phyloP scores from a whole-genome alignment of 2,888 invertebrate species.

The Lycophotia porphyrea region DNA sequence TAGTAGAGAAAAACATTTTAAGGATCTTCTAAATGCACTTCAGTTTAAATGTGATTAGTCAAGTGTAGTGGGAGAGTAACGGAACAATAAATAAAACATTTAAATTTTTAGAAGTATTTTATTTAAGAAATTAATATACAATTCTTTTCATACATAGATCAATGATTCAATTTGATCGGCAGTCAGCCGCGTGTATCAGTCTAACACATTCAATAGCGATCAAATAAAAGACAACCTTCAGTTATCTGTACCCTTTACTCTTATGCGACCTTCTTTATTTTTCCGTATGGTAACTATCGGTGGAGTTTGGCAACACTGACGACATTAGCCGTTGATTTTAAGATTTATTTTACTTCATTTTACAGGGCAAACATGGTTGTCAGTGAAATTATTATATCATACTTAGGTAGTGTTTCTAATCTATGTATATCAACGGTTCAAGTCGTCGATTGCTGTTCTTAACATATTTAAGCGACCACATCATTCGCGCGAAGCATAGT shows the following conservation, averaged over 20 bases:
- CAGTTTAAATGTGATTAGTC: background rate
- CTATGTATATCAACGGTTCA: constrained; percentile 32
- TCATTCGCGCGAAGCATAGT: constrained; percentile 47
- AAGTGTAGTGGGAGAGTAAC: background rate
- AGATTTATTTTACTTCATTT: constrained; percentile 3
- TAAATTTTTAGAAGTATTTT: constrained; percentile 84
- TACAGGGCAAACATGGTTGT: background rate
- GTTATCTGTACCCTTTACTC: constrained; percentile 59
- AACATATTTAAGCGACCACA: constrained; percentile 59
- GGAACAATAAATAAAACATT: constrained; percentile 64
- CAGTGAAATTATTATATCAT: background rate
- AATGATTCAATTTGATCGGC: constrained; percentile 81
- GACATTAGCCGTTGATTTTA: constrained; percentile 53
- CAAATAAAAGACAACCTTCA: constrained; percentile 64
- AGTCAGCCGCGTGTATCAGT: constrained; percentile 77
- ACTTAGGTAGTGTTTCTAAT: background rate
- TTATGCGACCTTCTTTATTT: constrained; percentile 67
- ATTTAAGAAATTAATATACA: constrained; percentile 90
- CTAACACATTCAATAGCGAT: constrained; percentile 75
- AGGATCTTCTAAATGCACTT: background rate
- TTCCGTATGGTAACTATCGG: constrained; percentile 69
- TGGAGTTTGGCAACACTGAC: constrained; percentile 65
- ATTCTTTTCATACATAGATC: constrained; percentile 86
- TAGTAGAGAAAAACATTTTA: constrained; percentile 62
- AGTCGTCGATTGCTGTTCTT: constrained; percentile 25